Conservation (phyloP, 2,888 invertebrate species). For the Anoplius nigerrimus region DNA sequence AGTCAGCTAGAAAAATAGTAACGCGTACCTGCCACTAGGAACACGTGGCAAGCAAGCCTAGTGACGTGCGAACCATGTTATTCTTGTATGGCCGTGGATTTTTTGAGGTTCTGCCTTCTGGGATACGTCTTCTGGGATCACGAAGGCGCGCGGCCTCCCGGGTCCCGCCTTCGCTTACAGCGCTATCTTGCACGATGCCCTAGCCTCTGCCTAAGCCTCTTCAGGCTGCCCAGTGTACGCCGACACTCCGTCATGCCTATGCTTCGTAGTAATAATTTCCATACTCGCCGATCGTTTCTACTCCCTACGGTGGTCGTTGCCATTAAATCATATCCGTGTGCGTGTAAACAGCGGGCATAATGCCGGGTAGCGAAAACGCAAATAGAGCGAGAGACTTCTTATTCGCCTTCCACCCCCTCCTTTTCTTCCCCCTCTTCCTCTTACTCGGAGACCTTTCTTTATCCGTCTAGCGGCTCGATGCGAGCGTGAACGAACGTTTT, state of each 20-base stretch:
- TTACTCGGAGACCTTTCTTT: not conserved
- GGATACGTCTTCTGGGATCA: too few relatives aligned
- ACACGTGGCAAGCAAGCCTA: not conserved
- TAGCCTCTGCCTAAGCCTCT: too few relatives aligned
- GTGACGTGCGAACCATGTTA: not conserved
- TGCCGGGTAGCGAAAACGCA: slow-evolving; percentile 43
- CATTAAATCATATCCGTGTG: slow-evolving; percentile 50
- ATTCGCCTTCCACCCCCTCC: not conserved
- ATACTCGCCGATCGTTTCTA: slow-evolving; percentile 31
- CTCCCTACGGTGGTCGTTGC: slow-evolving; percentile 19
- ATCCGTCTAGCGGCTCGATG: slow-evolving; percentile 13
- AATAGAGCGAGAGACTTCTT: slow-evolving; percentile 44
- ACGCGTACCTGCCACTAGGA: not conserved
- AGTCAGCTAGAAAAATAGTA: too few relatives aligned
- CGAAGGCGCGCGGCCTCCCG: slow-evolving; percentile 11
- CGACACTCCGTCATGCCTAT: slow-evolving; percentile 7
- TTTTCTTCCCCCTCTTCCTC: not conserved
- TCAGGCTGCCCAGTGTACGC: too few relatives aligned
- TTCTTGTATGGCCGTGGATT: not conserved
- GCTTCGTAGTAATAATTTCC: slow-evolving; percentile 27
- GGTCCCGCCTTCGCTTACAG: slow-evolving; percentile 9
- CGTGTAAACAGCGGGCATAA: slow-evolving; percentile 44
- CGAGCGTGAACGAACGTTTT: slow-evolving; percentile 28
- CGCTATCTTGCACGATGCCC: too few relatives aligned
- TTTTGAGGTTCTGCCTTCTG: slow-evolving; percentile 29